phyloP scores from a whole-genome alignment of 2,797 vertebrate species.

The Labeo calbasu region DNA sequence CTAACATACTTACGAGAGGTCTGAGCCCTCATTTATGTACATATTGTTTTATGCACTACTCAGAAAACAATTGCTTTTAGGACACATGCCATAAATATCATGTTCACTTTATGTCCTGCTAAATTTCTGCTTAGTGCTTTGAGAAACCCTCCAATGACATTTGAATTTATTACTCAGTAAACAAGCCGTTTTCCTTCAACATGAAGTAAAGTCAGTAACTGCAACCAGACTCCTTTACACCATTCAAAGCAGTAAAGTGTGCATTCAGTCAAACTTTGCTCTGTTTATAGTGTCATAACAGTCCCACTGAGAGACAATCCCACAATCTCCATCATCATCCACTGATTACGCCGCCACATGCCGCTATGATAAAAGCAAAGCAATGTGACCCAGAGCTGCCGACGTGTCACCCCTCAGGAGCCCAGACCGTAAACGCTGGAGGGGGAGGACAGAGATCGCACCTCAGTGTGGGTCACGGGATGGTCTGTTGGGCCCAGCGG shows the following conservation, averaged over 20 bases:
- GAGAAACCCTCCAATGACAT: background rate
- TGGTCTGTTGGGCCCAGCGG: constrained; percentile 59
- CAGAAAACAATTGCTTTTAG: background rate
- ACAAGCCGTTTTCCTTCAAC: constrained; percentile 3
- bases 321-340: constrained; percentile 61
- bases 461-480: constrained; percentile 66
- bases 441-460: constrained; percentile 63
- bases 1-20: background rate
- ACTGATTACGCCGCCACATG: constrained; percentile 66
- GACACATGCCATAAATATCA: background rate
- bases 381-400: constrained; percentile 73
- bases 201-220: background rate
- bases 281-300: constrained; percentile 25
- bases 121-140: background rate
- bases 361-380: constrained; percentile 70
- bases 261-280: constrained; percentile 9
- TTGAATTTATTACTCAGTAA: background rate
- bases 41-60: background rate
- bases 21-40: background rate
- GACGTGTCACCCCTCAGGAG: constrained; percentile 71
- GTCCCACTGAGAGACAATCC: constrained; percentile 32
- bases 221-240: background rate
- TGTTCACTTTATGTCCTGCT: background rate
- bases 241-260: background rate
- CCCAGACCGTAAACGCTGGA: constrained; percentile 73